A percentile compares a stretch with the other conserved stretches of the same genome.
These are phyloP conservation scores for Pterostichus madidus DNA, from an alignment of 2,888 invertebrate genomes.

Conservation along the genomic window DNA sequence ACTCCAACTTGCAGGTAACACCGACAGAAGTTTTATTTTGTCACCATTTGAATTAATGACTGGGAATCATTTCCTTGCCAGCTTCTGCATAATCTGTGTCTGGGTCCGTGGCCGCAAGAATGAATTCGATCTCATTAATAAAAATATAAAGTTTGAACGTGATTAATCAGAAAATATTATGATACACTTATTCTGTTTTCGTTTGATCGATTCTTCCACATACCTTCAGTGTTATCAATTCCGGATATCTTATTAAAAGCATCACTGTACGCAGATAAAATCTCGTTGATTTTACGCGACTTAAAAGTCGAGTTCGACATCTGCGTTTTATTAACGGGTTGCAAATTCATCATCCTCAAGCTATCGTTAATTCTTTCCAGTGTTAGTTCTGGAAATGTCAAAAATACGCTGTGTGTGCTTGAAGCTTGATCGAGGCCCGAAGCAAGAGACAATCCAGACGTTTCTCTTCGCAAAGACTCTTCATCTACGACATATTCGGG, in stretches of 20 bases:
- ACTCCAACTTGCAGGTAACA: conserved; percentile 17
- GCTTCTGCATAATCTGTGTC: conserved; percentile 14
- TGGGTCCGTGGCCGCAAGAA: neutral
- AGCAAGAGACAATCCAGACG: conserved; percentile 13
- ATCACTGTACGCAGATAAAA: conserved; percentile 18
- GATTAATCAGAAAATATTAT: conserved; percentile 16
- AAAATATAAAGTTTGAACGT: conserved; percentile 22
- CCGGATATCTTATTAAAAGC: conserved; percentile 18
- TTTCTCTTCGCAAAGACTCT: conserved; percentile 6
- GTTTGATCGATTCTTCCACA: conserved; percentile 10
- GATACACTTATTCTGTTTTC: conserved; percentile 9
- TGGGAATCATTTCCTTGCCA: conserved; percentile 19
- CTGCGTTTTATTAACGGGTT: conserved; percentile 22
- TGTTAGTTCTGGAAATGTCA: conserved; percentile 14
- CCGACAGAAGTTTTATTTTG: conserved; percentile 9
- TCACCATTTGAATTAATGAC: conserved; percentile 5
- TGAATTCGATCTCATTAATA: conserved; percentile 18
- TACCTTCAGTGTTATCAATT: conserved; percentile 19
- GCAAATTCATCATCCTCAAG: conserved; percentile 7
- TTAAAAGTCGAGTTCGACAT: conserved; percentile 16
- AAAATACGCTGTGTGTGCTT: conserved; percentile 19
- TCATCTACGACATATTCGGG: conserved; percentile 22
- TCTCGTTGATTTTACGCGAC: conserved; percentile 17
- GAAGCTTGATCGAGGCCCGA: conserved; percentile 18
- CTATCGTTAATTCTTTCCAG: conserved; percentile 14